Evolutionary conservation across 2,797 vertebrate species (phyloP), one percentile per base, ranked within the genome.

Genomic region (Ataeniobius toweri): DNA sequence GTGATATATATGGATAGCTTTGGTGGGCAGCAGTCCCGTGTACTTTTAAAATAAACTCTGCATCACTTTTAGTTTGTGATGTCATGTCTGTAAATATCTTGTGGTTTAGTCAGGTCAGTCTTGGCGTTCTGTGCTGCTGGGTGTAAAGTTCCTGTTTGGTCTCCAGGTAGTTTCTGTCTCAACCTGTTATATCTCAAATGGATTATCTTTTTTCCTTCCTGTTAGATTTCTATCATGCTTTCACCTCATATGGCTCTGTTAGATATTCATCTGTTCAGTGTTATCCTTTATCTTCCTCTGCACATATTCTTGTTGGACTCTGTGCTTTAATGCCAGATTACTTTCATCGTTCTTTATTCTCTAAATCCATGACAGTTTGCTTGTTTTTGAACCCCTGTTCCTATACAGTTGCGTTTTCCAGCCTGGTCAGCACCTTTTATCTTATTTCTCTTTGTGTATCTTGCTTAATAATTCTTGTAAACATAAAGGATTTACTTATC

Each of bases 131-230:
- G 24, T 69, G 12, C 16, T 69, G 67, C 67, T 46, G 13, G 12
- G 67, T 69, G 24, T 8, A 46, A 26, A 69, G 67, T 69, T 69
- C 13, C 67, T 46, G 67, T 69, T 69, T 48, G 24, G 41, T 46
- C 41, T 46, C 41, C 7, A n/a, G 41, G n/a, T 69, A 48, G 67
- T 46, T 69, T 46, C 41, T 46, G 67, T 46, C 67, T 69, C 41
- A 48, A 16, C 13, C 24, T 69, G 41, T 46, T 69, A 26, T 48
- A 69, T 69, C 7, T 46, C 10, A 46, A 41, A 22, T 41, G 4
- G 36, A 67, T 67, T 24, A 1, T 46, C 6, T 44, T 44, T n/a
- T 12, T 41, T 68, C 39, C 24, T 26, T 46, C 24, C 67, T 26
- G 16, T 7, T 67, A n/a, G 24, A 26, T 69, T 48, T 69, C 9